phyloP scores from a whole-genome alignment of 2,113 vertebrate genomes.

The Rissa tridactyla region DNA sequence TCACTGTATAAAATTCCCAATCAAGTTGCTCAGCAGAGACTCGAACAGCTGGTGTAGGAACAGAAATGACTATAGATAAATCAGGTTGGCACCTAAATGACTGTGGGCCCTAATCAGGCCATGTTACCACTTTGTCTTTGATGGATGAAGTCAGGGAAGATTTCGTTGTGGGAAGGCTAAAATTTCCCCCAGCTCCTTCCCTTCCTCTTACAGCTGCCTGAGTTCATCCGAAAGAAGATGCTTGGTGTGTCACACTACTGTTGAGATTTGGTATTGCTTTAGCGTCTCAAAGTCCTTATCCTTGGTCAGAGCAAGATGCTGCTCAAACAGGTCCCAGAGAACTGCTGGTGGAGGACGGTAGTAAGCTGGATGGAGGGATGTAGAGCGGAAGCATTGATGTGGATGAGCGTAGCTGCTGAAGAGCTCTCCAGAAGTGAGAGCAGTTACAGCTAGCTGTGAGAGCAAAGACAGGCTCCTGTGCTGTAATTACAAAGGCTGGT shows the following conservation, averaged over 20 bases:
- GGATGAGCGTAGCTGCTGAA: background rate
- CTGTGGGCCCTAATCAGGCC: background rate
- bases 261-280: background rate
- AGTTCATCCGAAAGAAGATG: background rate
- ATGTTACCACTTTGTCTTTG: background rate
- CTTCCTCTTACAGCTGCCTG: background rate
- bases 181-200: background rate
- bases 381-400: background rate
- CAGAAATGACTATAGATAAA: background rate
- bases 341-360: background rate
- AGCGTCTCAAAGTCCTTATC: background rate
- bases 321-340: background rate
- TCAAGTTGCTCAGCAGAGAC: background rate
- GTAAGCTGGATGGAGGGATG: background rate
- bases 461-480: background rate
- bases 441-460: background rate
- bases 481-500: background rate
- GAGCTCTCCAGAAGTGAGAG: background rate
- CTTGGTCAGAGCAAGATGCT: background rate
- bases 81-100: background rate
- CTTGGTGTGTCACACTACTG: fast-evolving
- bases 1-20: background rate
- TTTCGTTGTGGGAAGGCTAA: background rate
- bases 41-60: background rate
- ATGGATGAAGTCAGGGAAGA: background rate